Conservation (phyloP, 1,140 invertebrate genomes). For the Cydia pomonella region DNA sequence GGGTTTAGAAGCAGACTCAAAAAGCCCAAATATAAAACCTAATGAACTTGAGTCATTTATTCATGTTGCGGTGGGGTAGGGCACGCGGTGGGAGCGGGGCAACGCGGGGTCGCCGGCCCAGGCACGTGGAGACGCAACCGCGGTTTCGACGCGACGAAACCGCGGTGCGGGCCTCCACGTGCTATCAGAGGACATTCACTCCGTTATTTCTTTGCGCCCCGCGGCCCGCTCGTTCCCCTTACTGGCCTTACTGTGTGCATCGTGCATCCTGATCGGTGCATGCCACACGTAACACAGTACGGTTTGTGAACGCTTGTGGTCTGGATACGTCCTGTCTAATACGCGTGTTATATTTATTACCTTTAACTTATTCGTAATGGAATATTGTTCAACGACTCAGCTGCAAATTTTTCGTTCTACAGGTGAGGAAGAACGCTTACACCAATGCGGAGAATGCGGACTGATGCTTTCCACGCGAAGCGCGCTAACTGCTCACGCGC, state of each 20-base stretch:
- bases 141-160: slow-evolving; percentile 65
- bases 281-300: slow-evolving; percentile 66
- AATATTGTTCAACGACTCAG: slow-evolving; percentile 40
- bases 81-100: slow-evolving; percentile 54
- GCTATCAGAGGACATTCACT: slow-evolving; percentile 75
- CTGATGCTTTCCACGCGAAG: slow-evolving; percentile 82
- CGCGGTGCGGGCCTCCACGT: slow-evolving; percentile 76
- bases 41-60: slow-evolving; percentile 25
- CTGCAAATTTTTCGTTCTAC: slow-evolving; percentile 49
- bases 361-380: slow-evolving; percentile 35
- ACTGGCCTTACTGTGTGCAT: slow-evolving; percentile 63
- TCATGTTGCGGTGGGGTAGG: slow-evolving; percentile 41
- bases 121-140: slow-evolving; percentile 77
- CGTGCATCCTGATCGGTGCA: slow-evolving; percentile 73
- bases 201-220: slow-evolving; percentile 53
- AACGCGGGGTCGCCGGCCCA: slow-evolving; percentile 67
- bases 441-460: slow-evolving; percentile 81
- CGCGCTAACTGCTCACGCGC: slow-evolving; percentile 82
- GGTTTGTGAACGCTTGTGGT: slow-evolving; percentile 61
- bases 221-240: slow-evolving; percentile 51
- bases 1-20: neutral
- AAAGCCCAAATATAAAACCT: slow-evolving; percentile 8
- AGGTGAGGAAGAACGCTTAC: slow-evolving; percentile 69
- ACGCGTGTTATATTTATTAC: slow-evolving; percentile 11
- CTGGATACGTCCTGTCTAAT: slow-evolving; percentile 40